Percentiles rank a stretch among this genome's conserved stretches.
These are phyloP conservation scores for Baryphthengus martii DNA, from an alignment of 2,113 vertebrate genomes.

Conservation along the genomic window DNA sequence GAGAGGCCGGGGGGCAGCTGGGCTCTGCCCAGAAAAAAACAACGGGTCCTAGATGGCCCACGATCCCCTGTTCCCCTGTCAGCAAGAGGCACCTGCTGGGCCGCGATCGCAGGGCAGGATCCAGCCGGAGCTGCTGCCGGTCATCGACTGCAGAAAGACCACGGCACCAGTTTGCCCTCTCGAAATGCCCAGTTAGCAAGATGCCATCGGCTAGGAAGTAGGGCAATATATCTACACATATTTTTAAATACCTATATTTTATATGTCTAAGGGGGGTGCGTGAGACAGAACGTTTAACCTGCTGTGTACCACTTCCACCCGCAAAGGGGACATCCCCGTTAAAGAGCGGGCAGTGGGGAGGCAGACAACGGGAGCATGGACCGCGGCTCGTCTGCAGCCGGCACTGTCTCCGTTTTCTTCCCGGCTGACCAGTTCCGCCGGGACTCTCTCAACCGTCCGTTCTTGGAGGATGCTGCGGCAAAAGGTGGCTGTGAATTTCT, in stretches of 20 bases:
- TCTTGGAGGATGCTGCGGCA: background rate
- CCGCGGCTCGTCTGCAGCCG: background rate
- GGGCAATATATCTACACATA: background rate
- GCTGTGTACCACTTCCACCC: background rate
- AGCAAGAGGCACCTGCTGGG: background rate
- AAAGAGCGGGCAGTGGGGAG: accelerated
- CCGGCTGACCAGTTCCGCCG: background rate
- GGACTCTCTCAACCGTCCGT: background rate
- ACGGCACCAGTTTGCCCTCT: background rate
- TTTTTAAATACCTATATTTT: background rate
- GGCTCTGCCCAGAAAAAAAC: background rate
- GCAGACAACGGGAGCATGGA: background rate
- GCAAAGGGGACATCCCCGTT: too few relatives aligned
- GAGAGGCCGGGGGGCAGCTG: background rate
- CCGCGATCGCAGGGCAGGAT: background rate
- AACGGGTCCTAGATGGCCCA: accelerated
- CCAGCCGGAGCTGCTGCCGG: background rate
- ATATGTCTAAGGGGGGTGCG: background rate
- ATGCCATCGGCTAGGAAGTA: too few relatives aligned
- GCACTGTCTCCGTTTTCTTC: too few relatives aligned
- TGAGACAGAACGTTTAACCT: background rate
- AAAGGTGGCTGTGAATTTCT: conserved; percentile 47
- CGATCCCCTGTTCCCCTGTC: too few relatives aligned
- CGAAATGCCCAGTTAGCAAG: background rate
- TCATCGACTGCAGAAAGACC: background rate